Conservation (phyloP, 1,140 invertebrate genomes). For the Metaphire vulgaris region DNA sequence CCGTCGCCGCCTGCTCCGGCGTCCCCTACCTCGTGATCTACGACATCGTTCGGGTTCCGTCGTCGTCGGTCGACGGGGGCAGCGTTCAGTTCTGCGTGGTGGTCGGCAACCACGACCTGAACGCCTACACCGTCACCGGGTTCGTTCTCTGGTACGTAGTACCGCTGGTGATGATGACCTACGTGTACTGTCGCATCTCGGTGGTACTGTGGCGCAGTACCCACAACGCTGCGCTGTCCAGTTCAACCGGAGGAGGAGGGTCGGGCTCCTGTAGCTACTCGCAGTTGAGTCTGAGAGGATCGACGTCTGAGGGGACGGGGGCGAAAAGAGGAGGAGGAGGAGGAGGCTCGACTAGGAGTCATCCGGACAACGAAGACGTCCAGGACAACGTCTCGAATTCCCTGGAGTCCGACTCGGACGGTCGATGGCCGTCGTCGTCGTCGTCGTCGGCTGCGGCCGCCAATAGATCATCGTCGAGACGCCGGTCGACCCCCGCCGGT, state of each 20-base stretch:
- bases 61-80: background rate
- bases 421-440: background rate
- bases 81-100: conserved; percentile 10
- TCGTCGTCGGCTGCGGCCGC: background rate
- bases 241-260: background rate
- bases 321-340: conserved; percentile 1
- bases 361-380: background rate
- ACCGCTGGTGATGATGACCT: conserved; percentile 72
- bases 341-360: background rate
- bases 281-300: too few relatives aligned
- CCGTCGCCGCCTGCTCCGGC: conserved; percentile 8
- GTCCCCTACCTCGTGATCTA: conserved; percentile 25
- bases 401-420: background rate
- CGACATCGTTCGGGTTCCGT: conserved; percentile 10
- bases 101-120: conserved; percentile 5
- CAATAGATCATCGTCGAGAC: background rate
- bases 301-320: background rate
- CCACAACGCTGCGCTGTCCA: background rate
- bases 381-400: background rate
- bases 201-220: conserved; percentile 54
- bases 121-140: conserved; percentile 33
- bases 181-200: conserved; percentile 71
- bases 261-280: background rate
- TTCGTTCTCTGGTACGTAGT: conserved; percentile 63
- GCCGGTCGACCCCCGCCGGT: background rate